phyloP scores from a whole-genome alignment of 1,140 invertebrate genomes.

The Archivesica marissinica region DNA sequence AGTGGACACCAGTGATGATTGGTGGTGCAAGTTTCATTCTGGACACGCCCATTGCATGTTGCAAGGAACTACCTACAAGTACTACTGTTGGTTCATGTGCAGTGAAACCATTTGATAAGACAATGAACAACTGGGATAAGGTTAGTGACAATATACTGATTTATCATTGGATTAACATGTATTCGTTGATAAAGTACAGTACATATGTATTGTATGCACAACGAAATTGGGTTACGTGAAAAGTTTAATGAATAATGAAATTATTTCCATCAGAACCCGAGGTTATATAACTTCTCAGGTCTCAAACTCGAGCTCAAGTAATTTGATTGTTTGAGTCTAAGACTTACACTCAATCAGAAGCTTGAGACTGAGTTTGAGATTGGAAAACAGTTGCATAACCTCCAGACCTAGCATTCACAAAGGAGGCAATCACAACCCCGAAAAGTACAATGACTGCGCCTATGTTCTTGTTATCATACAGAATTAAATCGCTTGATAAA shows the following conservation, averaged over 20 bases:
- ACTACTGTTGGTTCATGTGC: background rate
- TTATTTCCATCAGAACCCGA: background rate
- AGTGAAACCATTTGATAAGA: background rate
- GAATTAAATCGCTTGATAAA: background rate
- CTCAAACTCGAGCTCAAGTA: too few species aligned
- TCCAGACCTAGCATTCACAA: too few species aligned
- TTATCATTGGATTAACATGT: background rate
- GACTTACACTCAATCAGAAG: too few species aligned
- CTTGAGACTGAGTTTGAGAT: too few species aligned
- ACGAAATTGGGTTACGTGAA: background rate
- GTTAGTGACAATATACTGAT: background rate
- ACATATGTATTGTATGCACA: background rate
- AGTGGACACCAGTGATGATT: background rate
- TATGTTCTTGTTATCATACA: too few species aligned
- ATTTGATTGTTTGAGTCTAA: too few species aligned
- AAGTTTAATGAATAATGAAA: background rate
- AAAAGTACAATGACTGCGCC: background rate
- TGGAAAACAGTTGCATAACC: too few species aligned
- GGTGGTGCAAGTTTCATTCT: background rate
- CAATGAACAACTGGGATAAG: background rate
- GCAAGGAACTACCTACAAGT: constrained; percentile 25
- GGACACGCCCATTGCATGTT: constrained; percentile 21
- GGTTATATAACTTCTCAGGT: background rate
- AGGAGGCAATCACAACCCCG: background rate
- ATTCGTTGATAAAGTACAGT: background rate